Evolutionary conservation across 1,140 invertebrate species (phyloP), one percentile per base, ranked within the genome.

Genomic region (Galendromus occidentalis): DNA sequence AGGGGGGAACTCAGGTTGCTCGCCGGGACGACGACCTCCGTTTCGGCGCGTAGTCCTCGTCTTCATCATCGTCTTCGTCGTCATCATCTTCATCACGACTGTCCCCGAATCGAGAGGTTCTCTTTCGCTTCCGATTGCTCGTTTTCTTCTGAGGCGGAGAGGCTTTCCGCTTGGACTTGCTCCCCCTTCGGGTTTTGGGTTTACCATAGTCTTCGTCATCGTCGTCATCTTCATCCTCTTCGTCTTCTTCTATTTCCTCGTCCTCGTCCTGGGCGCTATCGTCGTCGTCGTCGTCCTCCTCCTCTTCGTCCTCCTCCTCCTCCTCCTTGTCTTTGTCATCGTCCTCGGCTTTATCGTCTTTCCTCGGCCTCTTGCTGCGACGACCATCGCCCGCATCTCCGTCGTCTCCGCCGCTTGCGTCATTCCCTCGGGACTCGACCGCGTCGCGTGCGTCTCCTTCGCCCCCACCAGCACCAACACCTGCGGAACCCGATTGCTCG

Each of bases 151-250:
- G 51, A 25, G 51, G 33, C 9, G 51, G 14, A 17, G 22, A 59
- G 9, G 51, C 14, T 17, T 14, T 59, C 12, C 33, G 25, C 22
- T 59, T 59, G 14, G 25, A 29, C 22, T 25, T 59, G 22, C 25
- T 33, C 25, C 25, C 51, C 6, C 14, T 59, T 17, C 14, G 33
- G 25, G 17, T 17, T 59, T 17, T 59, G 25, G 25, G 25, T 29
- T 33, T 59, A 20, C 51, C 51, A 59, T 59, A 59, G 22, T 59
- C 51, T 25, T 59, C 51, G 22, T 59, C 51, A 22, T 59, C 51
- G 33, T 59, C 51, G 20, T 59, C 51, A 25, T 59, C 51, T 17
- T 59, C 51, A 14, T 59, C 51, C 2, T 17, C 51, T 17, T 17
- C 51, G 12, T 59, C 51, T 5, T 59, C 12, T 2, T 59, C 51